phyloP scores from a whole-genome alignment of 2,888 invertebrate genomes.

The Amiota communis region DNA sequence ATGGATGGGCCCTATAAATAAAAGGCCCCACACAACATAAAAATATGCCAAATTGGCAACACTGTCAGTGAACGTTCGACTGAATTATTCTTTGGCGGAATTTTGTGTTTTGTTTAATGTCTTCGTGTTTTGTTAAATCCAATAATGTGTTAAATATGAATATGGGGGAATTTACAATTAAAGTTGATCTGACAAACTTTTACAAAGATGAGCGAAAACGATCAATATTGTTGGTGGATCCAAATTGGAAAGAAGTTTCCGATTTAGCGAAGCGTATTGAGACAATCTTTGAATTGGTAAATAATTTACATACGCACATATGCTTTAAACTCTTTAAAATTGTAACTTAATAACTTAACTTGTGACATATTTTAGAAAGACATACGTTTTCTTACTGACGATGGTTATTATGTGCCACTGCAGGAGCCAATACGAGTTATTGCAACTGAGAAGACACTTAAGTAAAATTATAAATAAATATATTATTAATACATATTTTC shows the following conservation, averaged over 20 bases:
- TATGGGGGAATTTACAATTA: constrained; percentile 46
- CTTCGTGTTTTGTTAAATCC: neutral
- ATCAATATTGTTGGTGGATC: constrained; percentile 54
- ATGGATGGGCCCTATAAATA: too few relatives aligned
- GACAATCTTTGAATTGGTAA: constrained; percentile 51
- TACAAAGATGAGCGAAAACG: constrained; percentile 53
- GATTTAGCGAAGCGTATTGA: constrained; percentile 59
- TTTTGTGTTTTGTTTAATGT: neutral
- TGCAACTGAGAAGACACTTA: constrained; percentile 41
- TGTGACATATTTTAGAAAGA: constrained; percentile 35
- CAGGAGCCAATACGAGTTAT: constrained; percentile 56
- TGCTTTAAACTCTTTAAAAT: neutral
- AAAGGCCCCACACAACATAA: too few relatives aligned
- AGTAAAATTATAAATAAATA: constrained; percentile 36
- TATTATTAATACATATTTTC: neutral
- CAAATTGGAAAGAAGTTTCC: constrained; percentile 49
- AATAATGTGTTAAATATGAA: constrained; percentile 12
- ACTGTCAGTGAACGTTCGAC: too few relatives aligned
- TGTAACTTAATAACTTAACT: neutral
- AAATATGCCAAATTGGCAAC: too few relatives aligned
- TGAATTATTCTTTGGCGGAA: too few relatives aligned
- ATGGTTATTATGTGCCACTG: constrained; percentile 55
- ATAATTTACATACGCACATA: neutral
- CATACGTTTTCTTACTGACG: constrained; percentile 52
- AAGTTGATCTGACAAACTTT: constrained; percentile 55